phyloP scores from a whole-genome alignment of 2,797 vertebrate species.

The Protonibea diacanthus region DNA sequence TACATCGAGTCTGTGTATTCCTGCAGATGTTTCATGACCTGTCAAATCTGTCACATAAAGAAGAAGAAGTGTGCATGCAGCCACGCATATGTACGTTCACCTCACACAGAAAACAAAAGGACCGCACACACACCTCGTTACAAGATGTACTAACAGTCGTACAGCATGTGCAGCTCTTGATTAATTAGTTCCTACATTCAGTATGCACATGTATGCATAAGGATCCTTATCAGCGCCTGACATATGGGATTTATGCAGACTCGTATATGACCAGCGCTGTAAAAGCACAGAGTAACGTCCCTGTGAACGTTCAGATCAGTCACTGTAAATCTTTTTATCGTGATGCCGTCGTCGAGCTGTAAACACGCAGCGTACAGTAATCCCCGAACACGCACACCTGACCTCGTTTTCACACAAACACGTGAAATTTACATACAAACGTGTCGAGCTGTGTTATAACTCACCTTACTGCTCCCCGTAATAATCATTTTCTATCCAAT shows the following conservation, averaged over 20 bases:
- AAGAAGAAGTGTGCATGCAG: too few relatives aligned
- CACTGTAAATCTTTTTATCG: constrained; percentile 35
- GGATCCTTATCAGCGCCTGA: constrained; percentile 27
- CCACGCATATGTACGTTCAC: background rate
- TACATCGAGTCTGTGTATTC: too few relatives aligned
- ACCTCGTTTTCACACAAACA: constrained; percentile 5
- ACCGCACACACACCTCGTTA: background rate
- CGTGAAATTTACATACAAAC: constrained; percentile 16
- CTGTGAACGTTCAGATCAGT: background rate
- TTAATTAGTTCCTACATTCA: constrained; percentile 8
- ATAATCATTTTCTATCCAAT: background rate
- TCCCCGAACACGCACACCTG: constrained; percentile 8
- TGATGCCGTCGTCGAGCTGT: background rate
- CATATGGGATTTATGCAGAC: constrained; percentile 29
- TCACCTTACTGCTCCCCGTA: background rate
- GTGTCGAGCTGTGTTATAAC: background rate
- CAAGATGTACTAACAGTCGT: background rate
- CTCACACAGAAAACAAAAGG: too few relatives aligned
- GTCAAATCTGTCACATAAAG: too few relatives aligned
- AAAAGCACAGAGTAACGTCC: constrained; percentile 11
- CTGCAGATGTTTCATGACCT: too few relatives aligned
- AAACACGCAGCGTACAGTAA: constrained; percentile 1
- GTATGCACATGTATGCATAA: constrained; percentile 23
- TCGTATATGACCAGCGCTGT: constrained; percentile 10
- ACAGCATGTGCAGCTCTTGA: background rate